Evolutionary conservation across 1,140 invertebrate species (phyloP).

Genomic region (Hycleus phaleratus): DNA sequence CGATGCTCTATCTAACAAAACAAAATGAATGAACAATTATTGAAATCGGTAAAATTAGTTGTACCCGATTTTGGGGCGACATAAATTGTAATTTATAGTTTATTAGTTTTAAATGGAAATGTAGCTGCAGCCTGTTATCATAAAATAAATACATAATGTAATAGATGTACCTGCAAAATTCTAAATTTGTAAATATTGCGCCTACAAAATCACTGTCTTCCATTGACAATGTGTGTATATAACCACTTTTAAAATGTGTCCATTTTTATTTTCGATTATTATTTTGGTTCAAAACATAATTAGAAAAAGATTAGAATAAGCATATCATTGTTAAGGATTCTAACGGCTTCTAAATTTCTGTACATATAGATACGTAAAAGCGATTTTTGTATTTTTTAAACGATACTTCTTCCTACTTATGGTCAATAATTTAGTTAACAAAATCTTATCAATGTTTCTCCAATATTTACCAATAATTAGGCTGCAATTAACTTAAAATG

Average conservation of each 20-base stretch:
- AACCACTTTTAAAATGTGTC: background rate
- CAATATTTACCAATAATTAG: background rate
- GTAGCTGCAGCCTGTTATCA: constrained; percentile 3
- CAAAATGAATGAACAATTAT: background rate
- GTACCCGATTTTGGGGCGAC: background rate
- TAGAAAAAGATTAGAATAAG: constrained; percentile 25
- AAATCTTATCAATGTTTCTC: constrained; percentile 9
- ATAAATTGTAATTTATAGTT: background rate
- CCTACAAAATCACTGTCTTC: constrained; percentile 16
- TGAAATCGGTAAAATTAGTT: too few relatives aligned
- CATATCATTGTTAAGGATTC: constrained; percentile 23
- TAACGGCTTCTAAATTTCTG: constrained; percentile 5
- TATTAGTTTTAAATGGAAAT: background rate
- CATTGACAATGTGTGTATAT: background rate
- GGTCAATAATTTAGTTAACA: constrained; percentile 33
- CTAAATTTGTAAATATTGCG: constrained; percentile 9
- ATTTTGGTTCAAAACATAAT: background rate
- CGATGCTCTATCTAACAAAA: constrained; percentile 25
- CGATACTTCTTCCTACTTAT: constrained; percentile 37
- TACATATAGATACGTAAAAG: constrained; percentile 14
- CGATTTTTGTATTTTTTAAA: constrained; percentile 10
- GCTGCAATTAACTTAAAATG: constrained; percentile 8
- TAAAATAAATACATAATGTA: background rate
- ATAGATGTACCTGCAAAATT: constrained; percentile 11
- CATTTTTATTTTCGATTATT: constrained; percentile 9